phyloP scores from a whole-genome alignment of 1,140 invertebrate species.

The Phenacoccus solenopsis region DNA sequence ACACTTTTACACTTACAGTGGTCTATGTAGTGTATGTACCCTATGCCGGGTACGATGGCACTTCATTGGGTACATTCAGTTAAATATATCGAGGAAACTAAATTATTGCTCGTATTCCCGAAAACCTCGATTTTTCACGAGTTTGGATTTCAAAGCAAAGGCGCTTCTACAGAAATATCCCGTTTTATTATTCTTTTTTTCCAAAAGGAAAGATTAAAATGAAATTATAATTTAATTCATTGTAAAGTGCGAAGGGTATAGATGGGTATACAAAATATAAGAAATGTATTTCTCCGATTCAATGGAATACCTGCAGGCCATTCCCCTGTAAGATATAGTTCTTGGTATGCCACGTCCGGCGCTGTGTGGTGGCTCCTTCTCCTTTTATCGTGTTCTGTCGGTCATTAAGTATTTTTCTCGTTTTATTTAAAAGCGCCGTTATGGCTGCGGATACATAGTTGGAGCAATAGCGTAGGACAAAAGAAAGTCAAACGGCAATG shows the following conservation, averaged over 20 bases:
- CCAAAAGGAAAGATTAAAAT: too few relatives aligned
- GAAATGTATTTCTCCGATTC: background rate
- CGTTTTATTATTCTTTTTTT: too few relatives aligned
- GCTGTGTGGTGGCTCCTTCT: constrained; percentile 13
- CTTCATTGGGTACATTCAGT: too few relatives aligned
- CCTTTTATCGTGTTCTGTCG: constrained; percentile 8
- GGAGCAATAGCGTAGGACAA: constrained; percentile 11
- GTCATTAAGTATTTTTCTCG: constrained; percentile 16
- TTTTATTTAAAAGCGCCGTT: constrained; percentile 14
- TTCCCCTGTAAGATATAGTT: constrained; percentile 8
- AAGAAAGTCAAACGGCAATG: constrained; percentile 15
- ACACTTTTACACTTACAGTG: too few relatives aligned
- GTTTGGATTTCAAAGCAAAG: too few relatives aligned
- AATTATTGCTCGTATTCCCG: too few relatives aligned
- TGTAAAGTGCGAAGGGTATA: background rate
- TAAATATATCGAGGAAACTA: too few relatives aligned
- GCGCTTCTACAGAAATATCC: too few relatives aligned
- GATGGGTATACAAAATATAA: background rate
- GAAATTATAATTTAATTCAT: background rate
- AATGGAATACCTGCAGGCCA: constrained; percentile 14
- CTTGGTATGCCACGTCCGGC: constrained; percentile 15
- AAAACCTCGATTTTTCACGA: too few relatives aligned
- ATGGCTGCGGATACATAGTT: constrained; percentile 17
- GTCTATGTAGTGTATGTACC: too few relatives aligned
- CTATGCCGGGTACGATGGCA: too few relatives aligned